A percentile compares a stretch with the other conserved stretches of the same genome.
phyloP scores from a whole-genome alignment of 2,888 invertebrate species.

The Pheosia gnoma region DNA sequence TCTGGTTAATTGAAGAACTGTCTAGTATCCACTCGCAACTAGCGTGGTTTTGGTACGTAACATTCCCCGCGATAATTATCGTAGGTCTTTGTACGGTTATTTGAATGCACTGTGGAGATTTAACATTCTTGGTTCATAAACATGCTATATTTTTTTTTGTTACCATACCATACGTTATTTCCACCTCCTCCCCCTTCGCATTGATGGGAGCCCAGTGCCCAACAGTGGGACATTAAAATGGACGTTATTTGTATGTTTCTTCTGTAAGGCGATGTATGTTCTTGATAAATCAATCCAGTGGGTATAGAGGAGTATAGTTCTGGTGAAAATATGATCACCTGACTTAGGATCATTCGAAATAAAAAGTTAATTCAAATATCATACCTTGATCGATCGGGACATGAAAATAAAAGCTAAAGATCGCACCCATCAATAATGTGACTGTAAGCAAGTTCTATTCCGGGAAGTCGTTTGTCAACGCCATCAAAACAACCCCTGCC shows the following conservation, averaged over 20 bases:
- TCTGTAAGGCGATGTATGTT: too few species aligned
- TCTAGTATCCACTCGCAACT: constrained; percentile 17
- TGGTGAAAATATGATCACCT: not conserved
- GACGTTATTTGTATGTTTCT: too few species aligned
- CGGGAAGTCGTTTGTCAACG: constrained; percentile 36
- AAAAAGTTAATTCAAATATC: constrained; percentile 33
- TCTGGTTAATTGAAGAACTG: constrained; percentile 37
- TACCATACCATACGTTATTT: too few species aligned
- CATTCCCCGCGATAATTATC: constrained; percentile 28
- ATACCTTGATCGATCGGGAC: constrained; percentile 22
- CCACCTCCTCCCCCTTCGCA: too few species aligned
- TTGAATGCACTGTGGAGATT: too few species aligned
- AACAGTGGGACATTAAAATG: too few species aligned
- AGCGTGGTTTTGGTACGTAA: constrained; percentile 14
- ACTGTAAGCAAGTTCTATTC: constrained; percentile 31
- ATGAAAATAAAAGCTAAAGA: constrained; percentile 27
- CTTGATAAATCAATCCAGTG: too few species aligned
- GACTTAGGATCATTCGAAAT: constrained; percentile 24
- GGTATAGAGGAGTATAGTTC: too few species aligned
- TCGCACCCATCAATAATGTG: constrained; percentile 35
- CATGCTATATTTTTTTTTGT: too few species aligned
- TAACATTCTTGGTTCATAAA: too few species aligned
- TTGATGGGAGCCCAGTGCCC: too few species aligned
- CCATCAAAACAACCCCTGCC: constrained; percentile 20
- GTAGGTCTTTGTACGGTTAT: constrained; percentile 13